A percentile compares a stretch with the other conserved stretches of the same genome.
Evolutionary conservation across 2,113 vertebrate genomes (phyloP).

Genomic region (Pelvicachromis taeniatus): DNA sequence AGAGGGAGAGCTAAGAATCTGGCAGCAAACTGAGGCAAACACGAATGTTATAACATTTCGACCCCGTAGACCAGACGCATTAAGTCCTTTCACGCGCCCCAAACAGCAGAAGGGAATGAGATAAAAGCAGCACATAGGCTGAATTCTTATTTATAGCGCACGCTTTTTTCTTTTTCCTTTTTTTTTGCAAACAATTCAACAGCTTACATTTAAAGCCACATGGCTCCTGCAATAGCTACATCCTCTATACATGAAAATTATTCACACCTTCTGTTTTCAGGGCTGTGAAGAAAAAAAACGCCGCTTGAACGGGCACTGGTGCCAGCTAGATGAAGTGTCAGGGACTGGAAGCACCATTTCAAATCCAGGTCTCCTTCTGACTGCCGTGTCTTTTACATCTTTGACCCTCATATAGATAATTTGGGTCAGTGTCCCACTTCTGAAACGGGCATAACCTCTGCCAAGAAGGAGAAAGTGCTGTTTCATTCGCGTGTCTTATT

Average conservation of each 20-base stretch:
- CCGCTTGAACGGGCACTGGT: background rate
- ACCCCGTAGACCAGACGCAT: background rate
- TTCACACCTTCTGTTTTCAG: slow-evolving; percentile 40
- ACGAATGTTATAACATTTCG: fast-evolving
- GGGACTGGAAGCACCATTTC: background rate
- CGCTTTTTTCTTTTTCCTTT: background rate
- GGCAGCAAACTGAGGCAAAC: background rate
- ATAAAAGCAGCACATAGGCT: background rate
- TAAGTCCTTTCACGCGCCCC: background rate
- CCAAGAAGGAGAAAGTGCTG: background rate
- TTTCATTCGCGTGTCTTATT: background rate
- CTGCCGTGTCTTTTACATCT: background rate
- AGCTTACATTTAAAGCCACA: slow-evolving; percentile 45
- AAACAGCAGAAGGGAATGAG: background rate
- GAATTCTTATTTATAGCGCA: background rate
- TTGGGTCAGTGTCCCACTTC: slow-evolving; percentile 12
- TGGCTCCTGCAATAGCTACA: background rate
- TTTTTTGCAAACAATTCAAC: slow-evolving; percentile 1
- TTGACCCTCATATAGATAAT: background rate
- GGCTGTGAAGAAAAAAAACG: background rate
- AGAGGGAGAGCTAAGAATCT: background rate
- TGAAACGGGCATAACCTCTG: background rate
- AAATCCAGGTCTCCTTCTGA: background rate
- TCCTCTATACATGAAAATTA: background rate
- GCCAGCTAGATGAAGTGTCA: background rate